Evolutionary conservation across 2,113 vertebrate genomes (phyloP), one percentile per base, ranked within the genome.

Genomic region (Mesoclemmys tuberculata): DNA sequence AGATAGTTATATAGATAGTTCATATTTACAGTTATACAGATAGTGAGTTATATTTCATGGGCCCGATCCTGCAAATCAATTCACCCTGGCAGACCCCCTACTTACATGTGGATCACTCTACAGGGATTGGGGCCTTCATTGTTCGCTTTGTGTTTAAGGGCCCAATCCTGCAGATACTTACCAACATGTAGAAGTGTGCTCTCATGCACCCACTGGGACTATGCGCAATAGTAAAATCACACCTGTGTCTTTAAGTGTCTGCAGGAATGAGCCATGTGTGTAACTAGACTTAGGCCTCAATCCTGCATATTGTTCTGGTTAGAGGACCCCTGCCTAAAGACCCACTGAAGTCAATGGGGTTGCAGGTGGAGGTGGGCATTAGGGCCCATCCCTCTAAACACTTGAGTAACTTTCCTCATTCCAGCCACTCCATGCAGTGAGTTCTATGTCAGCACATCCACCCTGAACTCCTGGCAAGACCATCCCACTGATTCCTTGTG

Each of bases 371-470:
- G 44, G 85, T 77, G 77, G 90, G 94, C 90, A 85, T 44, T 12
- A 52, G 89, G 92, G 78, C 10, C 7, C 1, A 26, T 64, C 82
- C 64, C 88, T 87, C 81, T 18, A 64, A 75, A 1, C 49, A 91
- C 89, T 2, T 10, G 82, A 89, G 29, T 55, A 44, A 46, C 77
- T 95, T 84, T 22, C 6, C 51, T 90, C 9, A 0, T 5, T 31
- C 4, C 27, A 88, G 91, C 68, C 90, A 41, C 55, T 77, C 38
- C 41, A 14, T 11, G 5, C 12, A 24, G 46, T 46, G n/a, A 93
- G 74, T 83, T 92, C 11, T 22, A 9, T 24, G 80, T 78, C 89
- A 91, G 94, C 83, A 95, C 95, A 88, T 87, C 93, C 94, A 94
- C 94, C 90, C 93, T 90, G 84, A 44, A 74, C 56, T 56, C 84